Conservation (phyloP, 2,797 vertebrate species). For the Mastacembelus armatus region DNA sequence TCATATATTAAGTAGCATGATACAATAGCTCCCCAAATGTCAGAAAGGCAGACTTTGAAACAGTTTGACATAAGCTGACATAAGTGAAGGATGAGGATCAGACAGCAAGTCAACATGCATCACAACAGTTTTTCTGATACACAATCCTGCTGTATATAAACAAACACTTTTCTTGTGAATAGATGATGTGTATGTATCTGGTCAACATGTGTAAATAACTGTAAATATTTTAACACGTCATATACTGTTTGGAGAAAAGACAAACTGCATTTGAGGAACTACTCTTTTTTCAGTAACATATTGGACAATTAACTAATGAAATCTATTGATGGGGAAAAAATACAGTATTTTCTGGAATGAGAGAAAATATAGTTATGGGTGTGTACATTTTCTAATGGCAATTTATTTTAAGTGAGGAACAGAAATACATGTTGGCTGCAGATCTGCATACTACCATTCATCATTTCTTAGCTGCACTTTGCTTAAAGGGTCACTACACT, state of each 20-base stretch:
- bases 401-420: conserved; percentile 11
- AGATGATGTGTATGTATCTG: conserved; percentile 38
- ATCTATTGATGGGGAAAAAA: conserved; percentile 22
- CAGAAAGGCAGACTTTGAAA: conserved; percentile 9
- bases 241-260: conserved; percentile 45
- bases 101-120: conserved; percentile 1
- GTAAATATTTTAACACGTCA: conserved; percentile 66
- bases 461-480: not conserved
- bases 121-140: conserved; percentile 24
- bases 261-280: conserved; percentile 31
- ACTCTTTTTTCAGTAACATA: conserved; percentile 24
- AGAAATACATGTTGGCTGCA: not conserved
- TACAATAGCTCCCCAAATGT: conserved; percentile 10
- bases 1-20: conserved; percentile 38
- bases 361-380: not conserved
- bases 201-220: conserved; percentile 56
- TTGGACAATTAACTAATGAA: conserved; percentile 17
- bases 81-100: not conserved
- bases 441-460: not conserved
- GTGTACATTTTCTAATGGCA: not conserved
- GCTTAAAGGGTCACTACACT: not conserved
- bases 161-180: conserved; percentile 35
- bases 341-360: conserved; percentile 8
- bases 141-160: conserved; percentile 24
- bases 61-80: conserved; percentile 12